phyloP scores from a whole-genome alignment of 2,797 vertebrate genomes.

The Masticophis lateralis region DNA sequence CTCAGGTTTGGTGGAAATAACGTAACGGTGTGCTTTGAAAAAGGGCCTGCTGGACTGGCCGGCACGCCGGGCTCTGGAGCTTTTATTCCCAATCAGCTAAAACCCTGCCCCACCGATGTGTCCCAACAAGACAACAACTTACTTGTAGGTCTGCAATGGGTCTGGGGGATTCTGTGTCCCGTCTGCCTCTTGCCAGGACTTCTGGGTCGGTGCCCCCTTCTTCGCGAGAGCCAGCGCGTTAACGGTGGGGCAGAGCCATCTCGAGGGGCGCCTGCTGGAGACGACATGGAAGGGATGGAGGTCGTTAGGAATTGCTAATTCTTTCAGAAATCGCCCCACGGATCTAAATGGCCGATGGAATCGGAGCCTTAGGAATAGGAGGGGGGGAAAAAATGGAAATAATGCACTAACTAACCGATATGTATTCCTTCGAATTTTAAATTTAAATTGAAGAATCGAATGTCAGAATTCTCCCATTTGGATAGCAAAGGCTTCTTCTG shows the following conservation, averaged over 20 bases:
- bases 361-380: neutral
- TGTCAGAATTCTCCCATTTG: neutral
- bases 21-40: neutral
- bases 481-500: neutral
- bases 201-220: constrained; percentile 23
- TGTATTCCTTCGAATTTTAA: neutral
- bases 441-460: neutral
- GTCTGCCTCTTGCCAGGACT: neutral
- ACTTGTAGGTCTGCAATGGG: constrained; percentile 43
- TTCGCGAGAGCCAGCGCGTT: constrained; percentile 66
- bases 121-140: neutral
- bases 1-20: neutral
- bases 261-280: constrained; percentile 83
- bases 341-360: no score
- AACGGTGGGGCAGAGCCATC: constrained; percentile 85
- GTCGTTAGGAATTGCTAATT: neutral
- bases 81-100: neutral
- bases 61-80: neutral
- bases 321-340: no score
- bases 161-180: rapidly evolving
- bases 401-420: neutral
- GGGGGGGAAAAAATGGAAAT: neutral
- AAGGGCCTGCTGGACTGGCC: neutral
- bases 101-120: neutral
- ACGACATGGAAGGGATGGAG: neutral